Evolutionary conservation across 2,113 vertebrate species (phyloP).

Genomic region (Hyperoodon ampullatus): DNA sequence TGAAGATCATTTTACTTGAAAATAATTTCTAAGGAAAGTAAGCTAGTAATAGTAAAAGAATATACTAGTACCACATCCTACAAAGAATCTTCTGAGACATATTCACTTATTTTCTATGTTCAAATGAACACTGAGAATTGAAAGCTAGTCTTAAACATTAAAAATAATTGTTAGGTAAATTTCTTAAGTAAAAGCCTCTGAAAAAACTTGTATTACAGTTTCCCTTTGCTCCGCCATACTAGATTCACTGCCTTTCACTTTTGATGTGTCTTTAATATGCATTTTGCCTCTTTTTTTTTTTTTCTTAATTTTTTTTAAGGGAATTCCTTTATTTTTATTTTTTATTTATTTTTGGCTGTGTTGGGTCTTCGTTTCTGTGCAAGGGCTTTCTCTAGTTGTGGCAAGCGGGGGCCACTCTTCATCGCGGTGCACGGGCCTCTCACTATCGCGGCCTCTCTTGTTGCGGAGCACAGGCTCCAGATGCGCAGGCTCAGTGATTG

Average conservation of each 20-base stretch:
- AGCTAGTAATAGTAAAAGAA: neutral
- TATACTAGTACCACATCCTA: neutral
- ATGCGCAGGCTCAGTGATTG: too few relatives aligned
- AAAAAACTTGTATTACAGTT: neutral
- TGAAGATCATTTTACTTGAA: neutral
- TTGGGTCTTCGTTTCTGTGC: too few relatives aligned
- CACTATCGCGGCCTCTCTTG: too few relatives aligned
- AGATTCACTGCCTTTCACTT: neutral
- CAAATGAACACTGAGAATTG: neutral
- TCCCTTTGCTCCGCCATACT: too few relatives aligned
- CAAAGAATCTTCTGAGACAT: neutral
- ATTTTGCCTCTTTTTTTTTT: neutral
- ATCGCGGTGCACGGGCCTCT: too few relatives aligned
- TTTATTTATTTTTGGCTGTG: too few relatives aligned
- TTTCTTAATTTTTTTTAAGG: too few relatives aligned
- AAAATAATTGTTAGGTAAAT: neutral
- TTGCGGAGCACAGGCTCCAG: too few relatives aligned
- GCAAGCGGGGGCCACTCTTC: too few relatives aligned
- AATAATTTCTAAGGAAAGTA: neutral
- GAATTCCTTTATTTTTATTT: too few relatives aligned
- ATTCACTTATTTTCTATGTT: neutral
- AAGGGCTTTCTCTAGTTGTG: too few relatives aligned
- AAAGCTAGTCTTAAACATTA: neutral
- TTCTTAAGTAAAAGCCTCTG: neutral
- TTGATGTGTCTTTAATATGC: neutral